Conservation (phyloP, 1,140 invertebrate species). For the Drosophila rufa region DNA sequence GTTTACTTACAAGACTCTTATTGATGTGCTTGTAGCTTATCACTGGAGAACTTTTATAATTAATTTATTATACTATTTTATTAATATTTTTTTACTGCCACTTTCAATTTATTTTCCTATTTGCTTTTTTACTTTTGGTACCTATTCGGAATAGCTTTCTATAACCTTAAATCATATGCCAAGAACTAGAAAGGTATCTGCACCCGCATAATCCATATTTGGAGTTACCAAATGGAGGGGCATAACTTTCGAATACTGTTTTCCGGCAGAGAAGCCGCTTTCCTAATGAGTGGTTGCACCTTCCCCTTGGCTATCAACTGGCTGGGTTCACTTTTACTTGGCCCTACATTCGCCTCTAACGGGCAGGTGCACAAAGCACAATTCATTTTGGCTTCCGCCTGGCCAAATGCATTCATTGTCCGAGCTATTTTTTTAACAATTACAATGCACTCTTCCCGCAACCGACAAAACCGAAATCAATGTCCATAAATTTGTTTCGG, state of each 20-base stretch:
- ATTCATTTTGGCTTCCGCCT: conserved; percentile 56
- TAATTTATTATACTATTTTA: neutral
- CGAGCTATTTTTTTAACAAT: conserved; percentile 42
- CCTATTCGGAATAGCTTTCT: neutral
- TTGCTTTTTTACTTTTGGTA: neutral
- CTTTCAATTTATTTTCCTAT: neutral
- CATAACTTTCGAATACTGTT: conserved; percentile 25
- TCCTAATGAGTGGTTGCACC: conserved; percentile 17
- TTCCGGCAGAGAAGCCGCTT: conserved; percentile 7
- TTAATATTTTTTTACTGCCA: neutral
- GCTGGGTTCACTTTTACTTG: conserved; percentile 26
- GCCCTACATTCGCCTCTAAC: conserved; percentile 11
- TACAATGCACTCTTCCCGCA: conserved; percentile 29
- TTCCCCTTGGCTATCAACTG: conserved; percentile 12
- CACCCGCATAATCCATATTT: conserved; percentile 1
- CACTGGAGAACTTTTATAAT: too few species aligned
- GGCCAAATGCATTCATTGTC: conserved; percentile 55
- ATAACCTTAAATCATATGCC: neutral
- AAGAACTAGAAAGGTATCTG: neutral
- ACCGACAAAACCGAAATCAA: conserved; percentile 54
- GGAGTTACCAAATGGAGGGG: neutral
- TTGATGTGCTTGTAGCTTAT: too few species aligned
- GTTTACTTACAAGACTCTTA: neutral
- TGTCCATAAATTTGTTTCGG: conserved; percentile 59
- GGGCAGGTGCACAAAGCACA: conserved; percentile 42